These are phyloP conservation scores for Rhodeus uyekii DNA, from an alignment of 2,797 vertebrate species.

Conservation along the genomic window DNA sequence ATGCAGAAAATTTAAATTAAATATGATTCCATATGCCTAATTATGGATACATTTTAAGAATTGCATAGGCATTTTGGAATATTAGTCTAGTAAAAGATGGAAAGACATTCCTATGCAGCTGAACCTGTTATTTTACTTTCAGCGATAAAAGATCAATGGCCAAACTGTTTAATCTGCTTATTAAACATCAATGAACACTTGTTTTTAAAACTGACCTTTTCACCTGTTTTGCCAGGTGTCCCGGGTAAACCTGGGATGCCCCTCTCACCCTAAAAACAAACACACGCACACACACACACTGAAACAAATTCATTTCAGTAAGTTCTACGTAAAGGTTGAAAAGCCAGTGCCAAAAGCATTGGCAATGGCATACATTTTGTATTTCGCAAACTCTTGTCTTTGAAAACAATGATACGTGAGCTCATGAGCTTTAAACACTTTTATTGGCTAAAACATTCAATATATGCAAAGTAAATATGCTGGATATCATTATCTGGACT, in stretches of 20 bases:
- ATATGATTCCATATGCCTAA: neutral
- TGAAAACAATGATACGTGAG: neutral
- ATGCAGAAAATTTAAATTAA: neutral
- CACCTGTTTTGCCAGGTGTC: conserved; percentile 82
- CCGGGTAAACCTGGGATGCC: conserved; percentile 89
- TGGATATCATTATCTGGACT: neutral
- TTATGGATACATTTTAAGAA: neutral
- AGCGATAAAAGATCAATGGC: no score
- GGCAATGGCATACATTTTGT: neutral
- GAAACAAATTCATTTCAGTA: neutral
- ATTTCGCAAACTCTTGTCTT: neutral
- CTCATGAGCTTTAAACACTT: neutral
- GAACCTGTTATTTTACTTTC: neutral
- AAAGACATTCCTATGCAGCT: neutral
- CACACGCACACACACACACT: conserved; percentile 13
- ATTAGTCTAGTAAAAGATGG: neutral
- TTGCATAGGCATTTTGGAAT: neutral
- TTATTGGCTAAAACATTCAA: neutral
- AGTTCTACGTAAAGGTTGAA: neutral
- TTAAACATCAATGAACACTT: neutral
- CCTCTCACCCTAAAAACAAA: conserved; percentile 82
- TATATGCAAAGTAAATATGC: neutral
- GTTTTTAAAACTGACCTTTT: conserved; percentile 79
- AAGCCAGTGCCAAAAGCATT: neutral
- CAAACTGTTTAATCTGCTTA: neutral